Evolutionary conservation across 2,888 invertebrate genomes (phyloP).

Genomic region (Oscheius sp.): DNA sequence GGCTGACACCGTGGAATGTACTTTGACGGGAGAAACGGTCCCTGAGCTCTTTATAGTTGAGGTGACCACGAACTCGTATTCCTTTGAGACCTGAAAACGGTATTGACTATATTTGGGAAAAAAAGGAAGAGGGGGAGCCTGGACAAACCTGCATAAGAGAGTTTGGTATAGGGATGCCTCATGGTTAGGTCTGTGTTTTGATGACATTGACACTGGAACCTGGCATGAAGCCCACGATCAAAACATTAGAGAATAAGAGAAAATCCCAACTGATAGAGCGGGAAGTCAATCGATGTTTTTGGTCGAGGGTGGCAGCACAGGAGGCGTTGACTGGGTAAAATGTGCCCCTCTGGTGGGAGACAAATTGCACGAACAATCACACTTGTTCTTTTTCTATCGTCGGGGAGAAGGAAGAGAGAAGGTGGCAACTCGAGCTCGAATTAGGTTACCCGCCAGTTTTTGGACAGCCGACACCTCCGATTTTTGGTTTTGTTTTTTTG

Average conservation of each 20-base stretch:
- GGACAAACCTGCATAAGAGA: slow-evolving; percentile 4
- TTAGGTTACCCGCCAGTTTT: slow-evolving; percentile 16
- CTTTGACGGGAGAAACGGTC: slow-evolving; percentile 41
- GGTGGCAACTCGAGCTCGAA: slow-evolving; percentile 16
- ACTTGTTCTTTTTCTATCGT: background rate
- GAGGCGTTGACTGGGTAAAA: slow-evolving; percentile 30
- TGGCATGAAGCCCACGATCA: background rate
- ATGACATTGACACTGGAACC: background rate
- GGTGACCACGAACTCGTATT: slow-evolving; percentile 57
- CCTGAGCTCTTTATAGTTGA: slow-evolving; percentile 58
- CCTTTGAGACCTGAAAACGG: slow-evolving; percentile 55
- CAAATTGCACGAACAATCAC: slow-evolving; percentile 18
- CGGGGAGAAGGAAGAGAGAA: slow-evolving; percentile 2
- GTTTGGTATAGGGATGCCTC: slow-evolving; percentile 24
- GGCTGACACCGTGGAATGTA: slow-evolving; percentile 54
- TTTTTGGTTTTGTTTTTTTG: background rate
- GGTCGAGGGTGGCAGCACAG: slow-evolving; percentile 18
- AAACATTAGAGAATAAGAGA: background rate
- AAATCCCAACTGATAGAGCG: background rate
- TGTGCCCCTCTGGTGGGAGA: slow-evolving; percentile 22
- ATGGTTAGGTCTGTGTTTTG: background rate
- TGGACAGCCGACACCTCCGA: background rate
- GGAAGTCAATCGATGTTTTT: slow-evolving; percentile 27
- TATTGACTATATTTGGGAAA: background rate
- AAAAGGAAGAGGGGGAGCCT: background rate